These are phyloP conservation scores for Burhinus oedicnemus DNA, from an alignment of 2,113 vertebrate genomes.

Conservation along the genomic window DNA sequence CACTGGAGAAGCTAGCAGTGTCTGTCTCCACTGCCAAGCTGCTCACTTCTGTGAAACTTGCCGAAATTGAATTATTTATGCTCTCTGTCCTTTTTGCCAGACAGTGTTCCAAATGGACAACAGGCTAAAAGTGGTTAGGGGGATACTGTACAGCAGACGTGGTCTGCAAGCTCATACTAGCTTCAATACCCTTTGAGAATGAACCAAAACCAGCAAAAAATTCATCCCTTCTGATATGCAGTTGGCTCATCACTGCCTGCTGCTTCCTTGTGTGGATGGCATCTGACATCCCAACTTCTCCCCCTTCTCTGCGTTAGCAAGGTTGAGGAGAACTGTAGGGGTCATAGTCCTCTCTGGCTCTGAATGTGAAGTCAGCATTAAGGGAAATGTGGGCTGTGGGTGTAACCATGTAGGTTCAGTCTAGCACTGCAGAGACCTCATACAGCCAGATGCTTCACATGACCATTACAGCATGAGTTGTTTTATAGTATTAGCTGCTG, in stretches of 20 bases:
- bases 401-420: background rate
- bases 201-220: background rate
- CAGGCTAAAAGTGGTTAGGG: background rate
- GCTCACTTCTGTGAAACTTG: background rate
- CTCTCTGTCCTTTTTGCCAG: background rate
- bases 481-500: background rate
- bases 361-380: background rate
- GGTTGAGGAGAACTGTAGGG: background rate
- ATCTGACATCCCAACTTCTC: background rate
- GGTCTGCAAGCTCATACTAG: background rate
- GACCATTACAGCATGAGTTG: fast-evolving
- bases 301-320: background rate
- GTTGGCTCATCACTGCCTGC: background rate
- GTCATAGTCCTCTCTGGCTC: background rate
- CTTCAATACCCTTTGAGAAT: background rate
- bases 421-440: too few species aligned
- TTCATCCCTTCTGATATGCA: background rate
- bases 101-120: background rate
- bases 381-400: fast-evolving
- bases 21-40: background rate
- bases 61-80: background rate
- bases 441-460: fast-evolving
- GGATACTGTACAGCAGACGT: background rate
- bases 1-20: background rate
- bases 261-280: background rate